phyloP scores from a whole-genome alignment of 2,888 invertebrate species.

The Cryptus armator region DNA sequence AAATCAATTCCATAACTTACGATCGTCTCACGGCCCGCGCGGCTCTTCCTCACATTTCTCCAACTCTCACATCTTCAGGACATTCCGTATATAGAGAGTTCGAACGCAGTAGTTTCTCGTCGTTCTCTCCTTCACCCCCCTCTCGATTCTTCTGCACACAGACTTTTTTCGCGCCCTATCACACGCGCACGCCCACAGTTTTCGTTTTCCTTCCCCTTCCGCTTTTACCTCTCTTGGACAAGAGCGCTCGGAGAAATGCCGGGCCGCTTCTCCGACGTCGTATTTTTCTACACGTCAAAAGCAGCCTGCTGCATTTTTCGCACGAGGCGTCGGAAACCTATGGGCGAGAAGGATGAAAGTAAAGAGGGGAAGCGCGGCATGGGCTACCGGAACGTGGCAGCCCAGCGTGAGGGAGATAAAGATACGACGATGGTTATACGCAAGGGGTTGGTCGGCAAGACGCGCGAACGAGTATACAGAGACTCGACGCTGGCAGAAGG shows the following conservation, averaged over 20 bases:
- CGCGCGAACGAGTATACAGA: background rate
- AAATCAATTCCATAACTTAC: slow-evolving; percentile 77
- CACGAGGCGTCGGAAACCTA: slow-evolving; percentile 59
- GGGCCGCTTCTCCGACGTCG: slow-evolving; percentile 70
- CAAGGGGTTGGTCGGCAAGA: slow-evolving; percentile 1
- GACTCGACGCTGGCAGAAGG: background rate
- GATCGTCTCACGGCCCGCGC: slow-evolving; percentile 59
- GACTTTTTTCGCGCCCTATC: slow-evolving; percentile 12
- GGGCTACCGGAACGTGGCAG: slow-evolving; percentile 11
- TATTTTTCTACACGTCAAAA: slow-evolving; percentile 83
- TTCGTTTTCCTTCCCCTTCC: slow-evolving; percentile 1
- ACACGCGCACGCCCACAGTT: slow-evolving; percentile 23
- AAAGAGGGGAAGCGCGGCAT: slow-evolving; percentile 13
- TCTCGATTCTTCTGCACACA: slow-evolving; percentile 18
- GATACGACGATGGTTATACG: slow-evolving; percentile 9
- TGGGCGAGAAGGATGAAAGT: slow-evolving; percentile 14
- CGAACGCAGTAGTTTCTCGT: slow-evolving; percentile 33
- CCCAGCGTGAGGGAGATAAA: slow-evolving; percentile 36
- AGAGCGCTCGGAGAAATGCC: slow-evolving; percentile 74
- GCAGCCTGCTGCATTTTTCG: slow-evolving; percentile 82
- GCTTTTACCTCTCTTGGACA: slow-evolving; percentile 63
- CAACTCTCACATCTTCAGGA: slow-evolving; percentile 53
- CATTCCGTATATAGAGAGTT: background rate
- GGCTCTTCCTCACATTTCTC: slow-evolving; percentile 34
- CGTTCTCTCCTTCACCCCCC: slow-evolving; percentile 2